Evolutionary conservation across 1,140 invertebrate species (phyloP), one percentile per base, ranked within the genome.

Genomic region (Akabosia matsudoensis): DNA sequence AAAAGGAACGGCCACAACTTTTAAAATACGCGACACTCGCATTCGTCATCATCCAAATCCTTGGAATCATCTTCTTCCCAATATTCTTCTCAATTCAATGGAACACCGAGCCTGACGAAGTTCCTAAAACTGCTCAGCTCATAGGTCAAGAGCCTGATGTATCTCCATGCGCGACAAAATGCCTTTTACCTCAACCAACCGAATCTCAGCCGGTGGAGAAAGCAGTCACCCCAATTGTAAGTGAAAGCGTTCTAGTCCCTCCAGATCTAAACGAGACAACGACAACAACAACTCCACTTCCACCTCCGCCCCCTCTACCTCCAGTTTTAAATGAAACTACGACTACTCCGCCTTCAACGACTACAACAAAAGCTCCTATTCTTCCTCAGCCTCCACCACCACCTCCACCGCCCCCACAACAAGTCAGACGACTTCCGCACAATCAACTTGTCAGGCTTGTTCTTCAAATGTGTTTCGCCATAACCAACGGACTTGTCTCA

Each of bases 361-460:
- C 61, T 14, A 67, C 70, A 13, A 28, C 33, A 70, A 3, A 10
- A 22, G 30, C 33, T n/a, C 31, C 70, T 37, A 14, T 34, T n/a
- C 3, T 28, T 10, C 31, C 37, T 34, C 70, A 1, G 24, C 70
- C 70, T 37, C 22, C 33, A 3, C 14, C 31, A 4, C 30, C 70
- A 13, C 2, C 70, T 2, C 70, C 70, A 37, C 3, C 13, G 2
- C 1, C 70, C 34, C n/a, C 16, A 18, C 70, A 33, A 4, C 7
- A 34, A 72, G 16, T 22, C 1, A 72, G 33, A 37, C 34, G 70
- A 14, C 24, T 76, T 7, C 54, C 70, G 10, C 45, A 73, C 61
- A 70, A 52, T 16, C 75, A 76, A 54, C 75, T 76, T 33, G 75
- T 76, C 4, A 72, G 64, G 0, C 64, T 76, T 24, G 75, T 76